Percentiles rank a stretch among this genome's conserved stretches.
These are phyloP conservation scores for Silurus meridionalis DNA, from an alignment of 2,113 vertebrate species.

Conservation along the genomic window DNA sequence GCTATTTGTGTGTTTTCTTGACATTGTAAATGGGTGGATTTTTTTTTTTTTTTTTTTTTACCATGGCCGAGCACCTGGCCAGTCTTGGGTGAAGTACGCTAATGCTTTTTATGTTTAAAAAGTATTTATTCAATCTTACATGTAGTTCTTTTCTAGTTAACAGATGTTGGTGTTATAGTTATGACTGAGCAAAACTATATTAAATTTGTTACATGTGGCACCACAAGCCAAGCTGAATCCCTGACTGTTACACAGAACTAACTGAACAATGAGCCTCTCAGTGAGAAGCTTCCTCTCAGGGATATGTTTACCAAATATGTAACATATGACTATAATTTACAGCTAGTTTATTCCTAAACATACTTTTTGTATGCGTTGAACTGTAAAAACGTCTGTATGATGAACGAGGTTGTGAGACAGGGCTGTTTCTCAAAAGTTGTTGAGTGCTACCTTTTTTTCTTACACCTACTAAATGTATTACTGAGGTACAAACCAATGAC, in stretches of 20 bases:
- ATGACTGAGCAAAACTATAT: constrained; percentile 38
- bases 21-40: too few relatives aligned
- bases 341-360: constrained; percentile 3
- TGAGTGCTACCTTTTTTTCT: not conserved
- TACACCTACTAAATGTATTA: not conserved
- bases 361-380: constrained; percentile 69
- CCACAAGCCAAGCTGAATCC: constrained; percentile 67
- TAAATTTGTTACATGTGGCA: constrained; percentile 64
- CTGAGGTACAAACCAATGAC: not conserved
- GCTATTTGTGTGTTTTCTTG: not conserved
- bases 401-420: not conserved
- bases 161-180: not conserved
- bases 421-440: not conserved
- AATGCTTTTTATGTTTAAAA: constrained; percentile 15
- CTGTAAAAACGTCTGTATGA: not conserved
- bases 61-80: not conserved
- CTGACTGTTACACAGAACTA: constrained; percentile 60
- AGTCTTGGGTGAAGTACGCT: not conserved
- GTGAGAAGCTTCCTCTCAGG: constrained; percentile 87
- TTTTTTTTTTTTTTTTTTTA: not conserved
- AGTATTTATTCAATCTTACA: constrained; percentile 2
- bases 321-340: constrained; percentile 53
- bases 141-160: not conserved
- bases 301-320: constrained; percentile 78
- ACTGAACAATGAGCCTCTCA: constrained; percentile 78